Base-by-base conservation (phyloP, 2,888 invertebrate species). In the Ptilodon capucinus region DNA sequence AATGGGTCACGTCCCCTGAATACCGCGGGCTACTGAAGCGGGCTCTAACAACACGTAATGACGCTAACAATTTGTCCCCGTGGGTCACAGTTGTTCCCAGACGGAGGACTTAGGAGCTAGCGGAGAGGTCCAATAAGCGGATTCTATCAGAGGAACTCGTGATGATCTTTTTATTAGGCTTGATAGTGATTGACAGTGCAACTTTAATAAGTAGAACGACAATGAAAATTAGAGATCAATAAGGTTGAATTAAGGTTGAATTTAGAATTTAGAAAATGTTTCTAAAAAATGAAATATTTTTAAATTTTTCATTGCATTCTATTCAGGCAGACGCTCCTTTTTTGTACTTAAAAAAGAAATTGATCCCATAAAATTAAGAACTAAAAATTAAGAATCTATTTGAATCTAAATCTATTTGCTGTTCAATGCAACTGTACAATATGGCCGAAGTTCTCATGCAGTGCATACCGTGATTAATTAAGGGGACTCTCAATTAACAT, bases 31-130 rank as follows among this genome's bases (percentile, higher is more conserved):
- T 68, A 85, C 87, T 84, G 86, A 82, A 78, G 77, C 74, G 67
- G 74, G 76, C 77, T 74, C 74, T 84, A 86, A 86, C 88, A 77
- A 81, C 74, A 66, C 74, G 78, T 88, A 89, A 88, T 88, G 78
- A 81, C 80, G 75, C 77, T 76, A 74, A 80, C 87, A 84, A 89
- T 80, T 89, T 88, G 79, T 85, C 78, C 80, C 79, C 81, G 69
- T 76, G 83, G 84, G 82, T 80, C 83, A 81, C 68, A 78, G 68
- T 68, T 66, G 76, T 74, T 80, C 77, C 79, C 79, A 78, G 82
- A 74, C 68, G 44, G 61, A 74, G 78, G 71, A 71, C 75, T 79
- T 62, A 78, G 68, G 75, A 74, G 66, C 54, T 57, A 79, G 81
- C 79, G 71, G 74, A 78, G 84, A 79, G 78, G 50, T 63, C 49